phyloP scores from a whole-genome alignment of 2,888 invertebrate genomes.

The Limnephilus marmoratus region DNA sequence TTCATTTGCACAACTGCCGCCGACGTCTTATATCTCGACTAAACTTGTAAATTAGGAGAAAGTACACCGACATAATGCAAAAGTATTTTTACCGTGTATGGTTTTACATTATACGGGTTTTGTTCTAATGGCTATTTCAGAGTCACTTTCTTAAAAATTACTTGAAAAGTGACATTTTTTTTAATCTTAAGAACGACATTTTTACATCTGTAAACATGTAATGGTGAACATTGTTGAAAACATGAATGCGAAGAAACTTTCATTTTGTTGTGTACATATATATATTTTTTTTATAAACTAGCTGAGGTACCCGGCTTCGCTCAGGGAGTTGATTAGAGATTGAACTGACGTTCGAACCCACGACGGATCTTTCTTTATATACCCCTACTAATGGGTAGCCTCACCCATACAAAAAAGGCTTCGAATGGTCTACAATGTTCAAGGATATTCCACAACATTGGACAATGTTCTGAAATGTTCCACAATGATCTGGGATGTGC shows the following conservation, averaged over 20 bases:
- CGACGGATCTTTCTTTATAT: too few relatives aligned
- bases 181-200: not conserved
- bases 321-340: too few relatives aligned
- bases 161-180: not conserved
- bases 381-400: too few relatives aligned
- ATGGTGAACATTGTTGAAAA: not conserved
- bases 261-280: not conserved
- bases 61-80: slow-evolving; percentile 20
- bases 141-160: not conserved
- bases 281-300: too few relatives aligned
- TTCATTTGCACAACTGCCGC: slow-evolving; percentile 21
- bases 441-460: too few relatives aligned
- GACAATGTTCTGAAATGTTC: too few relatives aligned
- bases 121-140: not conserved
- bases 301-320: too few relatives aligned
- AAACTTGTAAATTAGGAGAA: slow-evolving; percentile 41
- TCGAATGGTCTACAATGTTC: too few relatives aligned
- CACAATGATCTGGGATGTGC: too few relatives aligned
- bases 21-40: not conserved
- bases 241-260: not conserved
- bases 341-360: too few relatives aligned
- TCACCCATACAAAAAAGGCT: too few relatives aligned
- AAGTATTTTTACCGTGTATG: slow-evolving; percentile 10
- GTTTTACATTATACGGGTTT: not conserved
- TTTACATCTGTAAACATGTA: not conserved